Evolutionary conservation across 2,888 invertebrate genomes (phyloP), one percentile per base, ranked within the genome.

Genomic region (Chaitophorus viminalis): DNA sequence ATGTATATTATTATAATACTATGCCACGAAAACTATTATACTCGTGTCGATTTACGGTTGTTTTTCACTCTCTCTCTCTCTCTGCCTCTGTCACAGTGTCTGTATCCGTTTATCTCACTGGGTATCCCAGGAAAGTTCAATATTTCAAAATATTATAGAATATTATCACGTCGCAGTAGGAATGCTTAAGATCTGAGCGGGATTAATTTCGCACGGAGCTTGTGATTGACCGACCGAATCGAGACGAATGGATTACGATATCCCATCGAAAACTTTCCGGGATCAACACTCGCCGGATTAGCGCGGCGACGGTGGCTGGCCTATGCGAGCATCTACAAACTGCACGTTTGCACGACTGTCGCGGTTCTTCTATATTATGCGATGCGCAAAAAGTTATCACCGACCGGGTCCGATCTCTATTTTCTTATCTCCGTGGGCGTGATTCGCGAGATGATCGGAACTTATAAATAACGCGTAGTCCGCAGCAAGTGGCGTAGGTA

Each of bases 181-280:
- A n/a, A n/a, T n/a, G 74, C 17, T 31, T 54, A 86, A 39, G 86
- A 79, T 25, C 86, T 72, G 36, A 79, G 25, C 54, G 86, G 86
- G 17, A 87, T 60, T 14, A 72, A 1, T 60, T 79, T 79, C 29
- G 86, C 77, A 25, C 86, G 86, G 17, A 79, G 33, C 36, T 87
- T 79, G 29, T 36, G 46, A 36, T 36, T 46, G 72, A 87, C 86
- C 29, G 74, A 87, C 39, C 78, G 68, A 46, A 70, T n/a, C 18
- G 52, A 78, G 4, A 79, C 79, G 86, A 39, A 87, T 18, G 86
- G 79, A 39, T 79, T 36, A 60, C 72, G 60, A 86, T 70, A 52
- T 78, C 85, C 85, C 85, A 85, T 85, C 70, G 85, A 78, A 78
- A 68, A 77, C 29, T n/a, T n/a, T 25, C 25, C 65, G 78, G 33